Percentiles rank a stretch among this genome's conserved stretches.
Conservation (phyloP, 2,797 vertebrate genomes). For the Australoheros facetus region DNA sequence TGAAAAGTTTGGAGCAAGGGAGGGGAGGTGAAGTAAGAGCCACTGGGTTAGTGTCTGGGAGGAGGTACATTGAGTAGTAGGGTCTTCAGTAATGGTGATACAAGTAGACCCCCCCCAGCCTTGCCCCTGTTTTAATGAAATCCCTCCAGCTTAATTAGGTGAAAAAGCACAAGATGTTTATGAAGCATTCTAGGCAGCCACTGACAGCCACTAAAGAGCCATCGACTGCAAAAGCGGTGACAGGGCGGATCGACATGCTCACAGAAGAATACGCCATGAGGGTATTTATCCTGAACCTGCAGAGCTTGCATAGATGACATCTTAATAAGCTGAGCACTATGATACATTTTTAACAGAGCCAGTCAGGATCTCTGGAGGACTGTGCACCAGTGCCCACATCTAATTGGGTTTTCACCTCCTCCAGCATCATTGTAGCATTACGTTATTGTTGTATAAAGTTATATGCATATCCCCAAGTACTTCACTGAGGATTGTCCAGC, state of each 20-base stretch:
- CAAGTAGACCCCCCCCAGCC: not conserved
- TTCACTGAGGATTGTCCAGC: conserved; percentile 45
- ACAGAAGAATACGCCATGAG: conserved; percentile 66
- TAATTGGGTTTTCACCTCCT: conserved; percentile 74
- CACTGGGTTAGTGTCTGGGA: not conserved
- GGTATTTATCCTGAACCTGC: conserved; percentile 77
- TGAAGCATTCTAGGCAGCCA: conserved; percentile 72
- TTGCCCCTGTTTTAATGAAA: conserved; percentile 65
- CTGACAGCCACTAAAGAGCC: conserved; percentile 80
- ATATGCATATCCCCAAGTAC: conserved; percentile 48
- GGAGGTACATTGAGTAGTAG: not conserved
- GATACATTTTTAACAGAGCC: conserved; percentile 72
- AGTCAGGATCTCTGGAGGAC: conserved; percentile 55
- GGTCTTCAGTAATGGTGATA: conserved; percentile 18
- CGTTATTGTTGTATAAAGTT: conserved; percentile 57
- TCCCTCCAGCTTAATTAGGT: conserved; percentile 84
- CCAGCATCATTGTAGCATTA: conserved; percentile 56
- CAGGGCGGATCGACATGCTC: conserved; percentile 69
- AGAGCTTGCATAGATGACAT: conserved; percentile 78
- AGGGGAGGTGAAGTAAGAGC: not conserved
- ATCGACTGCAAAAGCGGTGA: conserved; percentile 70
- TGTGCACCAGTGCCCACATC: conserved; percentile 70
- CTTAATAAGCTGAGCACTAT: conserved; percentile 78
- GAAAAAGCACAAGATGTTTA: conserved; percentile 82
- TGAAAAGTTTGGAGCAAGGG: not conserved